Conservation (phyloP, 2,113 vertebrate genomes). For the Ellobius talpinus region DNA sequence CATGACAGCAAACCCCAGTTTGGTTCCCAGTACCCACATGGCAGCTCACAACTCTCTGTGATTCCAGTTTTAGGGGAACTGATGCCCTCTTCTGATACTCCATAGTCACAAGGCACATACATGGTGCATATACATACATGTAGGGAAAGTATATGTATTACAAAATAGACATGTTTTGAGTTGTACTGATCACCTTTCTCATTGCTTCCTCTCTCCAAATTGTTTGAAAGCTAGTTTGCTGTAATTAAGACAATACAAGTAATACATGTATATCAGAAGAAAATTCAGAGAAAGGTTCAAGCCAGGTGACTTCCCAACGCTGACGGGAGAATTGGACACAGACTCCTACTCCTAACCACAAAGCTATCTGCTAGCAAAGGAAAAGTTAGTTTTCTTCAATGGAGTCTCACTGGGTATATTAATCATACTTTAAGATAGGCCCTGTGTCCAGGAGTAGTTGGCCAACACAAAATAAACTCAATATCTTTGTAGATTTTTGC, state of each 20-base stretch:
- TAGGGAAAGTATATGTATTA: slow-evolving; percentile 70
- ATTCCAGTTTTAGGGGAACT: background rate
- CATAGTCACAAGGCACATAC: background rate
- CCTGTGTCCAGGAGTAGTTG: background rate
- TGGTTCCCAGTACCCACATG: background rate
- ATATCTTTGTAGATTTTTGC: background rate
- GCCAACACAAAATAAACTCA: background rate
- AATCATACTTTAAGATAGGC: background rate
- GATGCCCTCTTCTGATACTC: background rate
- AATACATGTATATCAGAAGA: background rate
- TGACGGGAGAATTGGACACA: background rate
- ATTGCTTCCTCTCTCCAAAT: background rate
- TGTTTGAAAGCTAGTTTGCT: background rate
- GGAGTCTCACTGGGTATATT: background rate
- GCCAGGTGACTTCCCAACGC: background rate
- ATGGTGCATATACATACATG: background rate
- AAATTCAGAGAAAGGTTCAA: background rate
- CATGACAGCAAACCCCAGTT: background rate
- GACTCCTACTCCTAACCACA: background rate
- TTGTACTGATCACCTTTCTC: background rate
- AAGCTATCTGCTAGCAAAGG: background rate
- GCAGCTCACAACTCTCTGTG: background rate
- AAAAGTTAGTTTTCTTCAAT: background rate
- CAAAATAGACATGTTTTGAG: slow-evolving; percentile 64
- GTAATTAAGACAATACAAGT: background rate